Evolutionary conservation across 2,888 invertebrate genomes (phyloP), one percentile per base, ranked within the genome.

Genomic region (Leptarthrus brevirostris): DNA sequence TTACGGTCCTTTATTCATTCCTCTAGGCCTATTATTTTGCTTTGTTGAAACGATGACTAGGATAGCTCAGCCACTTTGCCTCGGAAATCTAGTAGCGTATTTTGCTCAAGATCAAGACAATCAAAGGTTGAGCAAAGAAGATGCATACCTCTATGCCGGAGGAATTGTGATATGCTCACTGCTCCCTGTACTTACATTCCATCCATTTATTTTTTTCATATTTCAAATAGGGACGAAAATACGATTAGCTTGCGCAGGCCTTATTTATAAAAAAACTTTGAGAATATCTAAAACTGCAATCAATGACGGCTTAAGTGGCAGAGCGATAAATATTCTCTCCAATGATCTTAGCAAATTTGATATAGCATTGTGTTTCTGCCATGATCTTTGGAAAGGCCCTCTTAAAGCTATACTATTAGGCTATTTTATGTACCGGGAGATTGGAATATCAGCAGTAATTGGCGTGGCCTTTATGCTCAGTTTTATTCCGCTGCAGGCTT

Each of bases 271-370:
- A 77, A 93, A 93, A 77, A 88, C 89, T 8, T 82, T 90, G 47
- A 86, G 88, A 77, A 86, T 96, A 36, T 94, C 93, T 72, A 93
- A 93, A 83, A 91, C 91, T 4, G 94, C 96, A 0, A 86, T 96
- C 61, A 93, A 92, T 4, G 91, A 95, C 82, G 96, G 96, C 0
- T 93, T 86, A 84, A 93, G 90, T 79, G 97, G 86, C 0, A 87
- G 89, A 76, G 89, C 89, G 75, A 95, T 97, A 30, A 97, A 97
- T 83, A 88, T 98, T n/a, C 86, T 98, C 74, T 96, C 97, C 0
- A 98, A 97, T 82, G 98, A 98, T 84, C 95, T 98, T 77, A 94
- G 93, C 80, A 89, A 93, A 70, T 96, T 98, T 83, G 98, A 98
- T 83, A 90, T 95, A 81, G 93, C 94, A 10, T 89, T 95, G 72